These are phyloP conservation scores for Agapornis canus DNA, from an alignment of 2,797 vertebrate genomes.

Conservation along the genomic window DNA sequence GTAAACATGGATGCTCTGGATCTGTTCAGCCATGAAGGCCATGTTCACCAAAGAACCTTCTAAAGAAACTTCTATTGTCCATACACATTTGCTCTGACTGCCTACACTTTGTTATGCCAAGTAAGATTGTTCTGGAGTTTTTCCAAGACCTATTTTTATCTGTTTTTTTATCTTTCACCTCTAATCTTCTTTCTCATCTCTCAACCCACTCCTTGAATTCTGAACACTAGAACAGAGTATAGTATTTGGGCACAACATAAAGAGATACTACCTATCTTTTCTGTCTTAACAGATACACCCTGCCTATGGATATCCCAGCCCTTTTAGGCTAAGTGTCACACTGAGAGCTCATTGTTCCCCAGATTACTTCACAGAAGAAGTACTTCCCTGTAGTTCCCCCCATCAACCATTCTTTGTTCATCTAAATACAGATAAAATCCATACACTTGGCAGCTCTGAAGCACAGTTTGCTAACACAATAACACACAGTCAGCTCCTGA, in stretches of 20 bases:
- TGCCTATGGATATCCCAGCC: background rate
- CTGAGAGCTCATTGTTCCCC: rapidly evolving
- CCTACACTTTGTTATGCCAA: background rate
- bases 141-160: background rate
- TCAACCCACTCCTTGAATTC: background rate
- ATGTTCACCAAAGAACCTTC: background rate
- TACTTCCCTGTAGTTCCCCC: background rate
- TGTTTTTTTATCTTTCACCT: background rate
- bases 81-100: background rate
- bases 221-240: background rate
- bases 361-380: background rate
- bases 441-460: background rate
- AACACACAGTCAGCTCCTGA: background rate
- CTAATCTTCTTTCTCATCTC: background rate
- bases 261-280: background rate
- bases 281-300: background rate
- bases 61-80: background rate
- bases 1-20: background rate
- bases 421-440: background rate
- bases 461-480: background rate
- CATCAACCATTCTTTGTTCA: background rate
- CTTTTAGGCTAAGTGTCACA: background rate
- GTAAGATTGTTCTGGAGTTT: background rate
- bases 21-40: background rate
- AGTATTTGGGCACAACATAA: background rate